Conservation (phyloP, 1,140 invertebrate species). For the Formica exsecta region DNA sequence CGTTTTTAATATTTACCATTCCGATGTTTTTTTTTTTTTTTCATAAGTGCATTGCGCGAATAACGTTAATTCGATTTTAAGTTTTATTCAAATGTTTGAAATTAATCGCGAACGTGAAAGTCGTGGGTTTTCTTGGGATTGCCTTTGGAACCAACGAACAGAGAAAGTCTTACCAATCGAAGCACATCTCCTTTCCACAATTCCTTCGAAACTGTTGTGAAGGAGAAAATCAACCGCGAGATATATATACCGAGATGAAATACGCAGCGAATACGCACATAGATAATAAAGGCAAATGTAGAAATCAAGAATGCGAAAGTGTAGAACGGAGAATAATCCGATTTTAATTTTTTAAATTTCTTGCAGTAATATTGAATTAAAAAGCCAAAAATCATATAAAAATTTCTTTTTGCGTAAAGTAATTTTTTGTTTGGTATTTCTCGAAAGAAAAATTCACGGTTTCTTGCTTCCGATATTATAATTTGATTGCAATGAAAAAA, state of each 20-base stretch:
- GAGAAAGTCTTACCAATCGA: conserved; percentile 34
- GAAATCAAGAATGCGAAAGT: neutral
- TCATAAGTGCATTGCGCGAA: neutral
- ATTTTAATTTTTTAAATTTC: conserved; percentile 11
- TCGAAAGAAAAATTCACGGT: no score
- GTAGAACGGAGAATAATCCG: neutral
- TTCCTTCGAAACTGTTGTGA: neutral
- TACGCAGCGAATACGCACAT: neutral
- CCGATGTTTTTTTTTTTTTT: neutral
- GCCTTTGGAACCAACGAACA: neutral
- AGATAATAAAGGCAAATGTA: neutral
- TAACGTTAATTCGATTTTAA: neutral
- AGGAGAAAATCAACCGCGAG: neutral
- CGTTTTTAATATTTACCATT: neutral
- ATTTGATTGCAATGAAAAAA: no score
- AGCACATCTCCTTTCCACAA: neutral
- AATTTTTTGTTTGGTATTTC: no score
- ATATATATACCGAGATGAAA: neutral
- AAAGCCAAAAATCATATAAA: no score
- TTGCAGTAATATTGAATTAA: neutral
- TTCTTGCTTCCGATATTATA: no score
- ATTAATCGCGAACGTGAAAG: conserved; percentile 12
- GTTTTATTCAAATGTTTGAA: conserved; percentile 1
- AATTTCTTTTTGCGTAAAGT: no score
- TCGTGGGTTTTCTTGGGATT: neutral